Evolutionary conservation across 2,113 vertebrate species (phyloP).

Genomic region (Nerophis lumbriciformis): DNA sequence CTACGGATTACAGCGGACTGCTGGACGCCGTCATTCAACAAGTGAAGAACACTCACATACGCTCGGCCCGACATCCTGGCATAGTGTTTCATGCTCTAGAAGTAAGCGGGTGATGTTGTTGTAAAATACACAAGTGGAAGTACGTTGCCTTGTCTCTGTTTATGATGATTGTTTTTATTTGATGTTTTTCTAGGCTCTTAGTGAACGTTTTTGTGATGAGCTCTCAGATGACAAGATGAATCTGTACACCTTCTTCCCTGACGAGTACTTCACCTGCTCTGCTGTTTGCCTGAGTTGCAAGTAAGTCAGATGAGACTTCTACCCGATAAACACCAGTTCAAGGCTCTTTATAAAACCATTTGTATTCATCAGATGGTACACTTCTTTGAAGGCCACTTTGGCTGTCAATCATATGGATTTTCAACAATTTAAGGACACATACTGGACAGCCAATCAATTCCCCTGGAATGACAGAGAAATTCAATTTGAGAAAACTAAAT

Average conservation of each 20-base stretch:
- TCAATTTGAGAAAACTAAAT: no score
- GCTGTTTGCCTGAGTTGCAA: constrained; percentile 77
- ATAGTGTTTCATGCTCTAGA: constrained; percentile 75
- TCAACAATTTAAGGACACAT: no score
- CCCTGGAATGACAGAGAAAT: no score
- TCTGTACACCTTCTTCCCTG: constrained; percentile 75
- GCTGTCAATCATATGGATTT: no score
- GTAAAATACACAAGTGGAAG: neutral
- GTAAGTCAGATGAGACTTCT: constrained; percentile 48
- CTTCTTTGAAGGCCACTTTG: no score
- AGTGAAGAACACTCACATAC: constrained; percentile 72
- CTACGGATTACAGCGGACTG: constrained; percentile 71
- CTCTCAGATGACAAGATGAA: constrained; percentile 70
- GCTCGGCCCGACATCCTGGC: constrained; percentile 71
- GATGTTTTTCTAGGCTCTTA: constrained; percentile 62
- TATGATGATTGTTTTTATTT: neutral
- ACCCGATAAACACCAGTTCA: neutral
- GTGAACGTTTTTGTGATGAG: constrained; percentile 77
- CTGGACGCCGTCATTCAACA: constrained; percentile 62
- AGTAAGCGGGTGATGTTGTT: constrained; percentile 41
- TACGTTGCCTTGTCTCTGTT: neutral
- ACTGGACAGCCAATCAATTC: no score
- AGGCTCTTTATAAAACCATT: neutral
- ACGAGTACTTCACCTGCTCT: constrained; percentile 82
- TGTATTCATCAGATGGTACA: no score